Percentiles rank a stretch among this genome's conserved stretches.
phyloP scores from a whole-genome alignment of 2,888 invertebrate genomes.

The Parelbella ahira region DNA sequence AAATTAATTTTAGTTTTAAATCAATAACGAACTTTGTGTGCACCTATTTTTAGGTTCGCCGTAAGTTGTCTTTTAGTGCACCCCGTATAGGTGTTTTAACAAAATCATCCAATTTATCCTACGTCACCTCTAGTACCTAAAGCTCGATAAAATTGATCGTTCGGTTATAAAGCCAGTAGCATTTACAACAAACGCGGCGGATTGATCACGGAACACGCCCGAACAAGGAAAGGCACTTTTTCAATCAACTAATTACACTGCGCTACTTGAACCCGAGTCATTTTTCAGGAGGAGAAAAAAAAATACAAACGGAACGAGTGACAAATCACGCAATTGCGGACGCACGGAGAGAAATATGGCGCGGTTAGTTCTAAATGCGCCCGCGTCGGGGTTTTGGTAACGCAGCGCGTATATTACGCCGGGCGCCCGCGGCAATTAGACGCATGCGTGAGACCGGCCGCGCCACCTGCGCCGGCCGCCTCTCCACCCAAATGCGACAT shows the following conservation, averaged over 20 bases:
- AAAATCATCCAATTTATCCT: constrained; percentile 7
- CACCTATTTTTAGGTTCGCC: too few relatives aligned
- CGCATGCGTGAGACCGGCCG: constrained; percentile 32
- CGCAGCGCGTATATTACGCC: constrained; percentile 46
- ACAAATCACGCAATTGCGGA: constrained; percentile 79
- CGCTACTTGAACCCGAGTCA: constrained; percentile 59
- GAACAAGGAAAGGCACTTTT: constrained; percentile 67
- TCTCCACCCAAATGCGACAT: constrained; percentile 23
- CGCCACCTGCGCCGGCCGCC: constrained; percentile 23
- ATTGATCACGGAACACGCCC: constrained; percentile 53
- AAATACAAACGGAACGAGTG: constrained; percentile 62
- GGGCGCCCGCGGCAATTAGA: constrained; percentile 58
- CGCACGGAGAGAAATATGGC: constrained; percentile 75
- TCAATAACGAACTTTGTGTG: too few relatives aligned
- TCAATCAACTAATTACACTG: constrained; percentile 67
- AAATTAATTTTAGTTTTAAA: too few relatives aligned
- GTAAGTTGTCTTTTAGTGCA: too few relatives aligned
- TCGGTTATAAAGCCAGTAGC: constrained; percentile 48
- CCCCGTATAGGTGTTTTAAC: too few relatives aligned
- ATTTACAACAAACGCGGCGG: constrained; percentile 32
- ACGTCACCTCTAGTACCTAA: constrained; percentile 18
- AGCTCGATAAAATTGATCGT: constrained; percentile 37
- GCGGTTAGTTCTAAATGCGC: constrained; percentile 73
- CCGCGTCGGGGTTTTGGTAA: constrained; percentile 50
- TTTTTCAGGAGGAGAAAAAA: constrained; percentile 59